Base-by-base conservation (phyloP, 2,113 vertebrate species). In the Silurus meridionalis region DNA sequence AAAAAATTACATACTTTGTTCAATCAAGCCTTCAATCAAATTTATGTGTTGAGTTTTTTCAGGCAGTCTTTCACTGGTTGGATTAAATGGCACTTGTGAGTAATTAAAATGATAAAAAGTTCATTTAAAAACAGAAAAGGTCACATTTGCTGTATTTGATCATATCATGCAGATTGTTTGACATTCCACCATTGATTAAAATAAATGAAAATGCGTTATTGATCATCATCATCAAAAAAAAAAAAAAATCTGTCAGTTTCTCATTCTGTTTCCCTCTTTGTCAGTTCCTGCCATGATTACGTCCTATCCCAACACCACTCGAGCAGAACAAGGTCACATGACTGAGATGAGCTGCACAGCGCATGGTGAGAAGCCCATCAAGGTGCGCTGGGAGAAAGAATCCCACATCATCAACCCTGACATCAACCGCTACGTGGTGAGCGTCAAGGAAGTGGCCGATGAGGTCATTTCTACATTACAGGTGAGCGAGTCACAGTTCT, bases 251-350 rank as follows among this genome's bases (percentile, higher is more conserved):
- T 83, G 58, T 23, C 60, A 10, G 52, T 83, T 10, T 75, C 60
- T 64, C 17, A 13, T 53, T 5, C 46, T 55, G 9, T 71, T 72
- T 80, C 21, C 60, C 82, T 28, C 8, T 79, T 23, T 15, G 83
- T 89, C 50, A 99, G 98, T 99, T 92, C 98, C 98, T n/a, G 98
- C 98, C 1, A 99, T 99, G 97, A 99, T 99, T 92, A 99, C 97
- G 0, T 99, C 98, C 50, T 99, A 99, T 88, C 98, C 98, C 14
- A 99, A 99, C 91, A 99, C 97, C 67, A 99, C 98, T 5, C 93
- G 99, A 93, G 98, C 98, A 82, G 99, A 98, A 0, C 97, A 99
- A 93, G 98, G 98, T 2, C 97, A 99, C 55, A 98, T 97, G 94
- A 99, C 99, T 86, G 97, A 95, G 88, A 97, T 99, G 97, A 98